Percentiles rank a stretch among this genome's conserved stretches.
Conservation (phyloP, 2,888 invertebrate species). For the Nomada flava region DNA sequence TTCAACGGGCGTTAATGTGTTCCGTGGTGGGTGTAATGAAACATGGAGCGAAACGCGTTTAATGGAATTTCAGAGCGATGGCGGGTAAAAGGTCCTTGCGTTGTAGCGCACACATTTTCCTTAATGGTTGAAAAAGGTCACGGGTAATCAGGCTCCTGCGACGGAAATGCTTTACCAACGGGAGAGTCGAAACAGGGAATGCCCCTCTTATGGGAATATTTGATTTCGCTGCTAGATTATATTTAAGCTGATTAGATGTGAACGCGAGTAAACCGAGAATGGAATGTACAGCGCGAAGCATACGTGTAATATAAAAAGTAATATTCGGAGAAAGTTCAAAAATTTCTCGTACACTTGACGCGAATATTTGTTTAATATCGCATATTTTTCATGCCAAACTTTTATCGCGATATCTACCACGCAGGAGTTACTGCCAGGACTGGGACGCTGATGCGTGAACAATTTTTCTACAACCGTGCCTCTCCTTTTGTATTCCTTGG, state of each 20-base stretch:
- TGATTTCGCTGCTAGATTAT: too few species aligned
- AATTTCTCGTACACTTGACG: too few species aligned
- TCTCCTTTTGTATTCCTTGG: background rate
- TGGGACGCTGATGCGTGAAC: background rate
- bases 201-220: background rate
- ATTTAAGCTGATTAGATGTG: background rate
- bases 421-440: background rate
- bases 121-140: background rate
- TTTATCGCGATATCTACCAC: background rate
- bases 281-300: background rate
- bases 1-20: conserved; percentile 6
- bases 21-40: conserved; percentile 11
- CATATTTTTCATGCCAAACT: background rate
- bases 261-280: background rate
- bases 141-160: background rate
- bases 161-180: background rate
- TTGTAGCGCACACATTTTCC: background rate
- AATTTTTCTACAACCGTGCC: background rate
- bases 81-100: conserved; percentile 4
- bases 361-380: background rate
- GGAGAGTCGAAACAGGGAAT: background rate
- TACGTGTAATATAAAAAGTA: background rate
- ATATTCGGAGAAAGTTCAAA: background rate
- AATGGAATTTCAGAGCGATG: conserved; percentile 12
- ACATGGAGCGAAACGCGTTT: conserved; percentile 8